Evolutionary conservation across 2,113 vertebrate species (phyloP).

Genomic region (Pseudopipra pipra): DNA sequence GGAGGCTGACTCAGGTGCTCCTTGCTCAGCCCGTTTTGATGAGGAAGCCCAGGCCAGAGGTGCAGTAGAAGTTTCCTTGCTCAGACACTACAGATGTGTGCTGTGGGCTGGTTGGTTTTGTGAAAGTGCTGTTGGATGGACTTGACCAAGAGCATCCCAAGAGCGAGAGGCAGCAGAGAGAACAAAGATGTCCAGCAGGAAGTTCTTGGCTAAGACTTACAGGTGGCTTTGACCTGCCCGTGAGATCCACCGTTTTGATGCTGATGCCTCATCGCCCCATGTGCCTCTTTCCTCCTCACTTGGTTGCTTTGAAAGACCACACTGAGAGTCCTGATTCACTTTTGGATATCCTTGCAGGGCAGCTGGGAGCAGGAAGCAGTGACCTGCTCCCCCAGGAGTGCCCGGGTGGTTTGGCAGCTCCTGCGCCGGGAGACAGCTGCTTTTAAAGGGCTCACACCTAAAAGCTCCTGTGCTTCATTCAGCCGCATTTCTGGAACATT

Average conservation of each 20-base stretch:
- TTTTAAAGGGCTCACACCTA: background rate
- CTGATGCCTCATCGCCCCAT: fast-evolving
- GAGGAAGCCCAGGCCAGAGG: background rate
- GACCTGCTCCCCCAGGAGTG: background rate
- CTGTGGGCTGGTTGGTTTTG: background rate
- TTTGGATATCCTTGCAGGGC: background rate
- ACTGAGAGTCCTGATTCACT: background rate
- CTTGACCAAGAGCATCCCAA: background rate
- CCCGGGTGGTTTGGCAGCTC: constrained; percentile 9
- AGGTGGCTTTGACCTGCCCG: background rate
- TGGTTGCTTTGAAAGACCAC: background rate
- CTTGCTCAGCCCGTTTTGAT: background rate
- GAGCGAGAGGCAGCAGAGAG: background rate
- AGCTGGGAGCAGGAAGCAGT: constrained; percentile 16
- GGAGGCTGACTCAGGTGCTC: background rate
- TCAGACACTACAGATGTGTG: background rate
- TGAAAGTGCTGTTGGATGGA: background rate
- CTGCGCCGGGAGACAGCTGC: constrained; percentile 13
- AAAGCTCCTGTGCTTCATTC: constrained; percentile 28
- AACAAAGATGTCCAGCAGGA: background rate
- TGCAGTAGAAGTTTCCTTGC: background rate
- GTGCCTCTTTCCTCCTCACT: background rate
- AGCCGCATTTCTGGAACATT: background rate
- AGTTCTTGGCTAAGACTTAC: background rate
- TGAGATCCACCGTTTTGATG: background rate